These are phyloP conservation scores for Catagonus wagneri DNA, from an alignment of 2,113 vertebrate species.

Conservation along the genomic window DNA sequence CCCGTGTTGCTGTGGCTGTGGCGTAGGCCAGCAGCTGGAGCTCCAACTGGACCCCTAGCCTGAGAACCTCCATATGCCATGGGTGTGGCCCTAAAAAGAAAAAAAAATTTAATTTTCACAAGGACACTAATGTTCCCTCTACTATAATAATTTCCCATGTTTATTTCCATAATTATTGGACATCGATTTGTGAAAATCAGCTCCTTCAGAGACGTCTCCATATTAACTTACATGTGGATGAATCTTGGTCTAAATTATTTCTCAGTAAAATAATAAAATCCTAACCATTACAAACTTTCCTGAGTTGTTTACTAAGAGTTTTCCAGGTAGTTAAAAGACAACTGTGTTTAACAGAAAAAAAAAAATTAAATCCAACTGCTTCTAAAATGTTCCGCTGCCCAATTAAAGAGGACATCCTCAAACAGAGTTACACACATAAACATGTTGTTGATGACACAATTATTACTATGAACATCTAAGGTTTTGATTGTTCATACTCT, in stretches of 20 bases:
- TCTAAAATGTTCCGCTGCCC: background rate
- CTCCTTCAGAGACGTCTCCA: background rate
- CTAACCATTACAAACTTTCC: background rate
- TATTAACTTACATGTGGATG: slow-evolving; percentile 17
- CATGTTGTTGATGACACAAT: background rate
- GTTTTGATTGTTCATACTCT: background rate
- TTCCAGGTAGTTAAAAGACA: slow-evolving; percentile 5
- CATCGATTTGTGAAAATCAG: slow-evolving; percentile 31
- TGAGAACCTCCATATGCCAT: too few species aligned
- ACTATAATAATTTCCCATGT: slow-evolving; percentile 34
- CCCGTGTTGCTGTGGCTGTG: too few species aligned
- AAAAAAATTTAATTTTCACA: slow-evolving; percentile 9
- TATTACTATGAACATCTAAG: background rate
- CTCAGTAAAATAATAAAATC: slow-evolving; percentile 51
- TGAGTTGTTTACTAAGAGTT: background rate
- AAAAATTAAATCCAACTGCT: slow-evolving; percentile 4
- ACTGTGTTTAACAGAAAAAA: background rate
- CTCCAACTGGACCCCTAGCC: too few species aligned
- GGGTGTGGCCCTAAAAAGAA: too few species aligned
- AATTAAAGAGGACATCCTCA: slow-evolving; percentile 14
- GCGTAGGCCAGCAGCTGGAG: too few species aligned
- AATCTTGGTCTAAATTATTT: slow-evolving; percentile 45
- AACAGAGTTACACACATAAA: slow-evolving; percentile 30
- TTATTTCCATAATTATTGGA: slow-evolving; percentile 20
- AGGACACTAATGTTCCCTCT: slow-evolving; percentile 9